phyloP scores from a whole-genome alignment of 2,888 invertebrate species.

The Erebia ligea region DNA sequence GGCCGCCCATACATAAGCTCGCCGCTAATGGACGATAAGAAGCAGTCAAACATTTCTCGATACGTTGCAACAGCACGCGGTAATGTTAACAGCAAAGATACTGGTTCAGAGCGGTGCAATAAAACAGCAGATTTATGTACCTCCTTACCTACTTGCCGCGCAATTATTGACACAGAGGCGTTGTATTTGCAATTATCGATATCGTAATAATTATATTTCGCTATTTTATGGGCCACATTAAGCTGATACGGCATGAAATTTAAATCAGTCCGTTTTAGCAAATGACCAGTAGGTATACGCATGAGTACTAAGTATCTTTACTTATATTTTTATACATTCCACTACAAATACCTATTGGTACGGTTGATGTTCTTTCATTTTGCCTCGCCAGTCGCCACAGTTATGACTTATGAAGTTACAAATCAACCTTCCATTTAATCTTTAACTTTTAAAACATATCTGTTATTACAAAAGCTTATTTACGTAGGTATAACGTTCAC shows the following conservation, averaged over 20 bases:
- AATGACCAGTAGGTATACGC: too few relatives aligned
- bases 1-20: conserved; percentile 31
- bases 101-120: conserved; percentile 30
- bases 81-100: conserved; percentile 38
- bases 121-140: conserved; percentile 32
- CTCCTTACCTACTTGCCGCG: background rate
- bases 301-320: too few relatives aligned
- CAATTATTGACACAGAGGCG: conserved; percentile 12
- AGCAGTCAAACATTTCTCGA: conserved; percentile 35
- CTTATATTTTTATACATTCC: too few relatives aligned
- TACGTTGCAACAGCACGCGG: conserved; percentile 28
- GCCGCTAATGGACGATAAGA: conserved; percentile 38
- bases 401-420: too few relatives aligned
- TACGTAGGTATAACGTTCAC: too few relatives aligned
- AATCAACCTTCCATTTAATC: too few relatives aligned
- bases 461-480: too few relatives aligned
- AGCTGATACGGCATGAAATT: background rate
- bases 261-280: too few relatives aligned
- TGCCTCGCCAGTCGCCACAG: too few relatives aligned
- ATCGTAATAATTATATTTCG: conserved; percentile 11
- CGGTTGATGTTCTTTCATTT: too few relatives aligned
- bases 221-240: background rate
- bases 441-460: too few relatives aligned
- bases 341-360: too few relatives aligned
- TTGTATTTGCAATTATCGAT: conserved; percentile 21